phyloP scores from a whole-genome alignment of 2,113 vertebrate species.

The Zeus faber region DNA sequence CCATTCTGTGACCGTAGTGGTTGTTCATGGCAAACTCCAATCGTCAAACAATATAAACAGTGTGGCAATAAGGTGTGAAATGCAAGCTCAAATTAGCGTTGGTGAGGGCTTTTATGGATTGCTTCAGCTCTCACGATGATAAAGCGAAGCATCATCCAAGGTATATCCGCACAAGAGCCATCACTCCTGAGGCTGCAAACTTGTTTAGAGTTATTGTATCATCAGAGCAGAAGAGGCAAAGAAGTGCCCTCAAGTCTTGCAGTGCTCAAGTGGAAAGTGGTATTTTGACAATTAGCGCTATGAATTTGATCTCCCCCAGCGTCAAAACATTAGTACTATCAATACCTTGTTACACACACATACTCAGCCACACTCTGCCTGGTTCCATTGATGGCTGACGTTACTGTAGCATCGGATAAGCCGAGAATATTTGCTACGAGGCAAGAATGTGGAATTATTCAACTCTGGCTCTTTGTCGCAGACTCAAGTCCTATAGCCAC shows the following conservation, averaged over 20 bases:
- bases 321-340: slow-evolving; percentile 60
- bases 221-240: slow-evolving; percentile 67
- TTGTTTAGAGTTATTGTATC: slow-evolving; percentile 69
- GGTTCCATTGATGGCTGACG: too few species aligned
- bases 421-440: too few species aligned
- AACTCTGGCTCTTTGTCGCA: too few species aligned
- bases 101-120: slow-evolving; percentile 29
- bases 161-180: slow-evolving; percentile 63
- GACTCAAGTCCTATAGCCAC: too few species aligned
- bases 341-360: slow-evolving; percentile 50
- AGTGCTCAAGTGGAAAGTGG: slow-evolving; percentile 53
- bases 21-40: background rate
- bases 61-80: slow-evolving; percentile 23
- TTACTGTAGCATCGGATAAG: too few species aligned
- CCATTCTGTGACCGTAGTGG: too few species aligned
- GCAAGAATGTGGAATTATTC: too few species aligned
- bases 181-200: slow-evolving; percentile 62
- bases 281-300: slow-evolving; percentile 70
- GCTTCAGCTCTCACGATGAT: slow-evolving; percentile 73
- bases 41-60: slow-evolving; percentile 3
- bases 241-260: slow-evolving; percentile 71
- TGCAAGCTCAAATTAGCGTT: slow-evolving; percentile 14
- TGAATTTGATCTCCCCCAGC: slow-evolving; percentile 58
- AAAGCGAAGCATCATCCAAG: slow-evolving; percentile 84
- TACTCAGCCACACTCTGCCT: background rate